phyloP scores from a whole-genome alignment of 2,797 vertebrate species.

The Hoplostethus mediterraneus region DNA sequence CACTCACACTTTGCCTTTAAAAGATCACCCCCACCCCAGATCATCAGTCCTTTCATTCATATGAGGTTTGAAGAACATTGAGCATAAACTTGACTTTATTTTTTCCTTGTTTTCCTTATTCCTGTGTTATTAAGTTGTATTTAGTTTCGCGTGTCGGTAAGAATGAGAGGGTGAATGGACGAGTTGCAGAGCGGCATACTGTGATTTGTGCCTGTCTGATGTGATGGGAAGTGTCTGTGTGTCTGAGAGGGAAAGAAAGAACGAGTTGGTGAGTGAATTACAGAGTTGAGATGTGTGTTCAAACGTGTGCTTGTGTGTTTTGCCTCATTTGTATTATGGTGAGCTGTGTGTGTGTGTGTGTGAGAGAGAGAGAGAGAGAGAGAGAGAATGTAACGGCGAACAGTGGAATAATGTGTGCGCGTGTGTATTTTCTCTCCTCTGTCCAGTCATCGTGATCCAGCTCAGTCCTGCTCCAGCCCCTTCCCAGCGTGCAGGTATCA shows the following conservation, averaged over 20 bases:
- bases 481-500: constrained; percentile 98
- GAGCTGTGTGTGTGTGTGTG: constrained; percentile 13
- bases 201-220: constrained; percentile 9
- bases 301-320: constrained; percentile 3
- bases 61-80: constrained; percentile 17
- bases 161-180: not conserved
- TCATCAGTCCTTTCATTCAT: constrained; percentile 11
- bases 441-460: constrained; percentile 99
- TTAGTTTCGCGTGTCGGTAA: not conserved
- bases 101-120: not conserved
- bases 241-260: not conserved
- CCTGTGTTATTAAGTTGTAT: not conserved
- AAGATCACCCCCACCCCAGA: not conserved
- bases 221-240: not conserved
- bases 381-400: constrained; percentile 55
- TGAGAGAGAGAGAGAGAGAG: too few relatives aligned
- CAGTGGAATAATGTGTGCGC: constrained; percentile 82
- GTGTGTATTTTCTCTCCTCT: constrained; percentile 87
- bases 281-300: not conserved
- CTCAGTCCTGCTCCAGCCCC: constrained; percentile 99
- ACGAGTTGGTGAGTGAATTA: not conserved
- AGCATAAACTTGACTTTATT: not conserved
- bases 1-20: not conserved
- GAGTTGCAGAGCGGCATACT: not conserved
- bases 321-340: constrained; percentile 19